Evolutionary conservation across 2,888 invertebrate species (phyloP).

Genomic region (Orchesella flavescens): DNA sequence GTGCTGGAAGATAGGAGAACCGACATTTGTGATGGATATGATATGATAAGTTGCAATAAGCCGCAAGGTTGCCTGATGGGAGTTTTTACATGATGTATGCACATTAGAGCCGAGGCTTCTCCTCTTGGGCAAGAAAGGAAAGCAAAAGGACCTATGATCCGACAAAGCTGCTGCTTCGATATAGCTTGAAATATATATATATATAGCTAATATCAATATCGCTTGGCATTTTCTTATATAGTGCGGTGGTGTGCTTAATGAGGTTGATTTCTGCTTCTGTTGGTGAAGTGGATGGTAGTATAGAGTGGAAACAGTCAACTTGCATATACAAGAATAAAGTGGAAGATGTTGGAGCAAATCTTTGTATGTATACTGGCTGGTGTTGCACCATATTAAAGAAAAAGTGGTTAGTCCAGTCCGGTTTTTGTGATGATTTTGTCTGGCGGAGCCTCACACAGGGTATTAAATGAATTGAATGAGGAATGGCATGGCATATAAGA

Average conservation of each 20-base stretch:
- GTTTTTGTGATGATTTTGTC: conserved; percentile 28
- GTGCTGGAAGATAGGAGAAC: conserved; percentile 41
- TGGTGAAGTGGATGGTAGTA: conserved; percentile 27
- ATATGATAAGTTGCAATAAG: conserved; percentile 63
- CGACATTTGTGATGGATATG: conserved; percentile 54
- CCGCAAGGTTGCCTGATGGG: conserved; percentile 53
- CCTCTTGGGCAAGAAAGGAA: no score
- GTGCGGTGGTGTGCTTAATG: conserved; percentile 46
- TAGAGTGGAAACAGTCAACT: conserved; percentile 19
- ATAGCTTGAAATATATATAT: no score
- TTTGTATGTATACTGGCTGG: no score
- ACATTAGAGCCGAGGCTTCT: no score
- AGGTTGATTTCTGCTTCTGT: conserved; percentile 59
- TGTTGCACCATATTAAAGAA: conserved; percentile 21
- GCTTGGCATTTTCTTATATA: neutral
- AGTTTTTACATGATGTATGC: conserved; percentile 3
- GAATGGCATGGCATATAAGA: neutral
- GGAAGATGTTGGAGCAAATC: no score
- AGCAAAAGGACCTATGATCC: no score
- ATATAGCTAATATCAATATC: no score
- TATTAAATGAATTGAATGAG: conserved; percentile 25
- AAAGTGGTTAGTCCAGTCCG: conserved; percentile 53
- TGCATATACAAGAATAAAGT: neutral
- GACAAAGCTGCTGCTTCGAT: no score
- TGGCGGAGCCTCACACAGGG: neutral